Conservation (phyloP, 2,113 vertebrate species). For the Labeo catla region DNA sequence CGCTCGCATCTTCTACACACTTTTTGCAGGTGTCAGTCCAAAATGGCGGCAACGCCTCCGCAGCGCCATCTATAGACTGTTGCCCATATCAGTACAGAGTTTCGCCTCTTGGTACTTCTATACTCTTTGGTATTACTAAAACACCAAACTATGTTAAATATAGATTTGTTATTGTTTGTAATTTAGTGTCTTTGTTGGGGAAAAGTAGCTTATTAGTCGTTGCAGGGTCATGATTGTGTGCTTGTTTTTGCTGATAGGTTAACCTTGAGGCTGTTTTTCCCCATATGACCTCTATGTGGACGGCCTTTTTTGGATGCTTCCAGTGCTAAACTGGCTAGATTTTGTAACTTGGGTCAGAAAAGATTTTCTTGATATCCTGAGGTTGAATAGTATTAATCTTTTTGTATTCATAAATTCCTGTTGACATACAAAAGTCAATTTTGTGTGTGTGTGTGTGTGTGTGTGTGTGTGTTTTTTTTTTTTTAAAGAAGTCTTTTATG, state of each 20-base stretch:
- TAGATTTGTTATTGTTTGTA: background rate
- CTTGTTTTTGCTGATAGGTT: conserved; percentile 7
- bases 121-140: background rate
- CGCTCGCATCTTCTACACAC: too few relatives aligned
- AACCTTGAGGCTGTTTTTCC: background rate
- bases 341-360: background rate
- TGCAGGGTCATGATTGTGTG: background rate
- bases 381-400: background rate
- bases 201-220: background rate
- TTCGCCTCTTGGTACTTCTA: too few relatives aligned
- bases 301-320: background rate
- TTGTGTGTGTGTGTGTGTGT: too few relatives aligned
- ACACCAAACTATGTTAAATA: background rate
- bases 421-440: too few relatives aligned
- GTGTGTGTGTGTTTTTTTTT: background rate
- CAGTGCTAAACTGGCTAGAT: background rate
- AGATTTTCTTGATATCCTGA: background rate
- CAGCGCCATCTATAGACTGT: too few relatives aligned
- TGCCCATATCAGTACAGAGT: too few relatives aligned
- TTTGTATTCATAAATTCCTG: background rate
- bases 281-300: background rate
- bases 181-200: background rate
- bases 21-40: too few relatives aligned
- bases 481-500: background rate
- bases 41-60: too few relatives aligned